These are phyloP conservation scores for Siderastrea radians DNA, from an alignment of 92 coral and sea anemone genomes.

Conservation along the genomic window DNA sequence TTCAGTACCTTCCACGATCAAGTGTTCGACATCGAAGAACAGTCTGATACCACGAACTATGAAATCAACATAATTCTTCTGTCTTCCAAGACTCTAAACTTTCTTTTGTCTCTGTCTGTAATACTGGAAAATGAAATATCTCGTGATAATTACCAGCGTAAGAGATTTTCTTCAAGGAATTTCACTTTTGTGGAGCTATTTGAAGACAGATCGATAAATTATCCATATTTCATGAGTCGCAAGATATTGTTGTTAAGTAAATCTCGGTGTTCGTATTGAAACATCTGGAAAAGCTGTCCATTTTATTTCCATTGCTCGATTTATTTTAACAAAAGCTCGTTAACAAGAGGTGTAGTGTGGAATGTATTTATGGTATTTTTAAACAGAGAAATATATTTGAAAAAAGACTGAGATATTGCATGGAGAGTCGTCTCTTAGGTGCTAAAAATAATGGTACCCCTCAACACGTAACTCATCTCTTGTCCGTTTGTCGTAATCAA, in stretches of 20 bases:
- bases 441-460: not conserved
- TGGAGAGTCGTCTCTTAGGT: not conserved
- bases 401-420: not conserved
- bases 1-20: not conserved
- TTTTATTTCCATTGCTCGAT: not conserved
- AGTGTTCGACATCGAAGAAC: not conserved
- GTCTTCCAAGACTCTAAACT: constrained; percentile 1
- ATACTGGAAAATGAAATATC: not conserved
- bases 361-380: not conserved
- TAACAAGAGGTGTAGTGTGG: constrained; percentile 15
- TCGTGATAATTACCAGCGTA: not conserved
- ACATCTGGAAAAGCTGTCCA: constrained; percentile 22
- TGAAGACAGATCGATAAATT: not conserved
- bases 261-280: not conserved
- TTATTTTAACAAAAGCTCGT: not conserved
- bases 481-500: not conserved
- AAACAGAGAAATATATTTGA: not conserved
- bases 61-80: not conserved
- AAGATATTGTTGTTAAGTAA: not conserved
- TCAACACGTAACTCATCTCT: not conserved
- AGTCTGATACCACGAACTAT: not conserved
- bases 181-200: constrained; percentile 18
- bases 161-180: not conserved
- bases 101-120: not conserved
- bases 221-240: constrained; percentile 38